Conservation (phyloP, 2,888 invertebrate genomes). For the Beris chalybata region DNA sequence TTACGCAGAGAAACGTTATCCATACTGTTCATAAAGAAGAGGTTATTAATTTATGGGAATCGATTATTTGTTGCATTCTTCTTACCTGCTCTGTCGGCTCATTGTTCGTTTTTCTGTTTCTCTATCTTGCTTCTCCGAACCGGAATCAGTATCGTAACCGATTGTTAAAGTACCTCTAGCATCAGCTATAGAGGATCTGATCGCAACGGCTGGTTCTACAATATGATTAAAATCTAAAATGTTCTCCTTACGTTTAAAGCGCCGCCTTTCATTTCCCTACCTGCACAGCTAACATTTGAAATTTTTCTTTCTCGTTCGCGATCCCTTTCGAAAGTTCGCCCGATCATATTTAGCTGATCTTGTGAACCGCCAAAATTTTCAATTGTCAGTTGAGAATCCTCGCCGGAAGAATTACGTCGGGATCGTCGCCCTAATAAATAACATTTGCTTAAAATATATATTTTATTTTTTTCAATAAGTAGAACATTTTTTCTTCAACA, state of each 20-base stretch:
- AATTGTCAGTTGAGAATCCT: constrained; percentile 87
- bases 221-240: background rate
- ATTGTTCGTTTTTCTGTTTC: constrained; percentile 62
- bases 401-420: constrained; percentile 78
- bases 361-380: constrained; percentile 93
- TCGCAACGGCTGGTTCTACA: constrained; percentile 67
- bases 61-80: constrained; percentile 44
- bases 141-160: constrained; percentile 66
- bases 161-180: constrained; percentile 70
- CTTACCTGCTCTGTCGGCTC: constrained; percentile 65
- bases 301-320: constrained; percentile 54
- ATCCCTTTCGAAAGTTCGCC: constrained; percentile 72
- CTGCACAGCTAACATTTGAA: constrained; percentile 51
- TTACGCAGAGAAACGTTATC: constrained; percentile 56
- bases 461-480: background rate
- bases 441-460: background rate
- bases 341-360: constrained; percentile 83
- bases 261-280: constrained; percentile 40
- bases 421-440: constrained; percentile 76
- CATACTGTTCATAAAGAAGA: constrained; percentile 47
- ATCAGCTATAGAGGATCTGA: constrained; percentile 76
- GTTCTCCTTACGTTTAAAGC: background rate
- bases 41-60: background rate
- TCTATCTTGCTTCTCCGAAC: constrained; percentile 64
- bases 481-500: background rate